Conservation (phyloP, 2,888 invertebrate species). For the Philhelius pedissequus region DNA sequence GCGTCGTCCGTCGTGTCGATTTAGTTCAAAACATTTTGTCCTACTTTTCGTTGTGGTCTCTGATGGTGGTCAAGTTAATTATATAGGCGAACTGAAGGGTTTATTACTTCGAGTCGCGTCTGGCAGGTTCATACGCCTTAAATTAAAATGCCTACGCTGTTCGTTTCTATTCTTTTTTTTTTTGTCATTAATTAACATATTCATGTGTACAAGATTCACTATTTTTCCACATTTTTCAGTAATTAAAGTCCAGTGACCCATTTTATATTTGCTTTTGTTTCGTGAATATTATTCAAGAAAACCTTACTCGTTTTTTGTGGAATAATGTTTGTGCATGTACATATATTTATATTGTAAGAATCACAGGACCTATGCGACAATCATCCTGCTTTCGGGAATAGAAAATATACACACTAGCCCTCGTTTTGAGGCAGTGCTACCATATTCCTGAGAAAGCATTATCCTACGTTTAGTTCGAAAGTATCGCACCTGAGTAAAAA, state of each 20-base stretch:
- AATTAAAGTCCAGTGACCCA: conserved; percentile 64
- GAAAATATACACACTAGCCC: not conserved
- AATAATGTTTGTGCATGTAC: too few species aligned
- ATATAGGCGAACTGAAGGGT: conserved; percentile 11
- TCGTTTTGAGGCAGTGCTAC: conserved; percentile 49
- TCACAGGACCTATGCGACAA: conserved; percentile 25
- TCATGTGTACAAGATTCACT: not conserved
- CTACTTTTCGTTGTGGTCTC: not conserved
- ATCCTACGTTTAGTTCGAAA: too few species aligned
- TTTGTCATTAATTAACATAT: conserved; percentile 49
- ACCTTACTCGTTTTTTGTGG: not conserved
- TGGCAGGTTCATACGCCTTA: not conserved
- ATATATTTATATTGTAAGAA: not conserved
- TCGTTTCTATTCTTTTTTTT: not conserved
- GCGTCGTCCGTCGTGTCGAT: too few species aligned
- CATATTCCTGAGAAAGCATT: too few species aligned
- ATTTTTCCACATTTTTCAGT: not conserved
- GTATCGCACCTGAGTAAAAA: too few species aligned
- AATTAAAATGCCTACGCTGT: not conserved
- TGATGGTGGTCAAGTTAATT: conserved; percentile 24
- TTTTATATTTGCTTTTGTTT: not conserved
- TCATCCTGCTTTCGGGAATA: conserved; percentile 40
- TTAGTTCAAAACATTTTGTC: conserved; percentile 49
- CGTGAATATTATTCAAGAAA: not conserved
- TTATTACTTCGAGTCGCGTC: not conserved